These are phyloP conservation scores for Heliconius cydno DNA, from an alignment of 2,888 invertebrate genomes.

Conservation along the genomic window DNA sequence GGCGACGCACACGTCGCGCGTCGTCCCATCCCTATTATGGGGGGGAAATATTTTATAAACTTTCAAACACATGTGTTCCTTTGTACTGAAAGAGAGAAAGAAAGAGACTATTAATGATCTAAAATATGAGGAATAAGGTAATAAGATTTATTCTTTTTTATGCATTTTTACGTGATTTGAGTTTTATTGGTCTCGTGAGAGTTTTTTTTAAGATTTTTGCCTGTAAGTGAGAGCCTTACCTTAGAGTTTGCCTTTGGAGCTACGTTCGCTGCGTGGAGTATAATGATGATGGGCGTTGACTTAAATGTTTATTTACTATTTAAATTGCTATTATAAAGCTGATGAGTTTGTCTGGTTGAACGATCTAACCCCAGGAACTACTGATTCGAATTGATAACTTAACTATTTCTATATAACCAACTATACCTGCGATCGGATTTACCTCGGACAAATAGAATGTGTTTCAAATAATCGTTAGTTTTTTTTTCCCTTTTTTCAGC, in stretches of 20 bases:
- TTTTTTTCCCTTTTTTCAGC: no score
- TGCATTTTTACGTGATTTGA: neutral
- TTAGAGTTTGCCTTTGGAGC: no score
- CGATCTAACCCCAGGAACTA: no score
- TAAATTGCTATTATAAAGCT: no score
- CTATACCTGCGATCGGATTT: no score
- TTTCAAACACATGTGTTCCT: slow-evolving; percentile 21
- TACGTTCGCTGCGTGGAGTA: no score
- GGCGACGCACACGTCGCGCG: slow-evolving; percentile 45
- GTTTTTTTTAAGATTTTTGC: neutral
- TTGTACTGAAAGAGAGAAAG: neutral
- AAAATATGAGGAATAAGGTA: slow-evolving; percentile 5
- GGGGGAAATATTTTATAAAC: slow-evolving; percentile 37
- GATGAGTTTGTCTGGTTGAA: no score
- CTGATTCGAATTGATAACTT: no score
- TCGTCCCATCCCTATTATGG: slow-evolving; percentile 32
- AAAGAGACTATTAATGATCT: slow-evolving; percentile 6
- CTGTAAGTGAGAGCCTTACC: neutral
- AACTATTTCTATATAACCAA: no score
- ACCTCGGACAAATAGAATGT: no score
- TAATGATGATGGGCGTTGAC: neutral
- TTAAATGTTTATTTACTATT: neutral
- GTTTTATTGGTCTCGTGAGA: neutral
- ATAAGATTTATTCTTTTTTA: neutral
- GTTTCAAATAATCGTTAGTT: no score